A percentile compares a stretch with the other conserved stretches of the same genome.
phyloP scores from a whole-genome alignment of 23 tunicate genomes.

The Diplosoma virens region DNA sequence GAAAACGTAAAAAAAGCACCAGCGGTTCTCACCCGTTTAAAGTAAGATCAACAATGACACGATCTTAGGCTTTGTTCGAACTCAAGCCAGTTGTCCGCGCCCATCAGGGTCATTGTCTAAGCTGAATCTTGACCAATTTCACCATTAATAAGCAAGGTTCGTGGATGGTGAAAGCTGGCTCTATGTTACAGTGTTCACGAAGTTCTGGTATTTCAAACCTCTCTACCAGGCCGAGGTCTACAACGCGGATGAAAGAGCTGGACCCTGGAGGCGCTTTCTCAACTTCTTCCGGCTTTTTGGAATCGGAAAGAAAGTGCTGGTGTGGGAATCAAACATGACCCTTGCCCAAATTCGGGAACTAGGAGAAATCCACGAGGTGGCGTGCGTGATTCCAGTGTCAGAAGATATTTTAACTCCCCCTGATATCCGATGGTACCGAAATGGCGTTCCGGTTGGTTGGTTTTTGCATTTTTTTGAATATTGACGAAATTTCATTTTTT shows the following conservation, averaged over 20 bases:
- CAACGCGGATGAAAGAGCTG: too few relatives aligned
- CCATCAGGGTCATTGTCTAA: too few relatives aligned
- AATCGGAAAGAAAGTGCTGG: not conserved
- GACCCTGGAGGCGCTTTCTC: not conserved
- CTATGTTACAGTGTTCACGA: conserved; percentile 3
- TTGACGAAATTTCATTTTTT: too few relatives aligned
- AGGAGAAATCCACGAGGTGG: conserved; percentile 17
- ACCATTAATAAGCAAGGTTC: too few relatives aligned
- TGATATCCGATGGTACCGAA: conserved; percentile 38
- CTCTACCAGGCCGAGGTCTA: conserved; percentile 1
- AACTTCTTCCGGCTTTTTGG: not conserved
- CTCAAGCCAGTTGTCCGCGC: too few relatives aligned
- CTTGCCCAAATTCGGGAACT: not conserved
- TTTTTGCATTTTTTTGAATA: too few relatives aligned
- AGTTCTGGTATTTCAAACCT: conserved; percentile 56
- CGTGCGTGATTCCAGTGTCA: conserved; percentile 35
- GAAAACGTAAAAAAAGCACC: too few relatives aligned
- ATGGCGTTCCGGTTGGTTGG: conserved; percentile 37
- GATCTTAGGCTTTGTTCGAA: too few relatives aligned
- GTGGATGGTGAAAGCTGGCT: too few relatives aligned
- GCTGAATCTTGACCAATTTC: too few relatives aligned
- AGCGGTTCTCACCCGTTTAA: too few relatives aligned
- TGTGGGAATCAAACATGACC: conserved; percentile 2
- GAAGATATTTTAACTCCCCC: conserved; percentile 17
- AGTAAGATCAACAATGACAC: too few relatives aligned